Evolutionary conservation across 2,113 vertebrate genomes (phyloP).

Genomic region (Prionailurus viverrinus): DNA sequence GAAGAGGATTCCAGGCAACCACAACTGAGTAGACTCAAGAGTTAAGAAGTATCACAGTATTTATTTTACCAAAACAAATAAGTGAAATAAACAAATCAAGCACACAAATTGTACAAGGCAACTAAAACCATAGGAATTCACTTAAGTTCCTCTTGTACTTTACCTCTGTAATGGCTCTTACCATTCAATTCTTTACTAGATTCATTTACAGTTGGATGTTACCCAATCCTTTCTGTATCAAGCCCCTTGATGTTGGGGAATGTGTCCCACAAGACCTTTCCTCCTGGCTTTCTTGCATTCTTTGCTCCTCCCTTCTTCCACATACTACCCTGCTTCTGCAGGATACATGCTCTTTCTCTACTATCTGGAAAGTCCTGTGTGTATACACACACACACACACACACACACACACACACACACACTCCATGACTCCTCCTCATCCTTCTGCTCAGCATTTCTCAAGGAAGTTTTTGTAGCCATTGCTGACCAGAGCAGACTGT

Average conservation of each 20-base stretch:
- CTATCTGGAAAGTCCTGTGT: background rate
- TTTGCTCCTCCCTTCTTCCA: background rate
- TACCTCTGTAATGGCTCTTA: background rate
- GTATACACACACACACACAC: too few relatives aligned
- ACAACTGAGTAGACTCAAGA: background rate
- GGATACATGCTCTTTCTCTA: background rate
- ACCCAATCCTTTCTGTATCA: background rate
- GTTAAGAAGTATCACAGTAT: background rate
- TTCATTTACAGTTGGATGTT: background rate
- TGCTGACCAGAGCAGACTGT: background rate
- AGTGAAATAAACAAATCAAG: background rate
- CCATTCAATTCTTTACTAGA: background rate
- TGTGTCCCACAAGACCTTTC: background rate
- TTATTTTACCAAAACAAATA: background rate
- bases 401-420: background rate
- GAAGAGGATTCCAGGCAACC: background rate
- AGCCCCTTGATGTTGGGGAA: background rate
- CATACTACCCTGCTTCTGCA: background rate
- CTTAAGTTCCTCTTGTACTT: background rate
- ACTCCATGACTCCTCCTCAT: background rate
- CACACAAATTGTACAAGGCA: background rate
- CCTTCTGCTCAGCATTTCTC: conserved; percentile 28
- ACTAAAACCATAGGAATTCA: background rate
- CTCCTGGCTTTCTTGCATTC: background rate
- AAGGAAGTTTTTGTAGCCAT: conserved; percentile 32